These are phyloP conservation scores for Ceratosolen fusciceps DNA, from an alignment of 1,140 invertebrate genomes.

Conservation along the genomic window DNA sequence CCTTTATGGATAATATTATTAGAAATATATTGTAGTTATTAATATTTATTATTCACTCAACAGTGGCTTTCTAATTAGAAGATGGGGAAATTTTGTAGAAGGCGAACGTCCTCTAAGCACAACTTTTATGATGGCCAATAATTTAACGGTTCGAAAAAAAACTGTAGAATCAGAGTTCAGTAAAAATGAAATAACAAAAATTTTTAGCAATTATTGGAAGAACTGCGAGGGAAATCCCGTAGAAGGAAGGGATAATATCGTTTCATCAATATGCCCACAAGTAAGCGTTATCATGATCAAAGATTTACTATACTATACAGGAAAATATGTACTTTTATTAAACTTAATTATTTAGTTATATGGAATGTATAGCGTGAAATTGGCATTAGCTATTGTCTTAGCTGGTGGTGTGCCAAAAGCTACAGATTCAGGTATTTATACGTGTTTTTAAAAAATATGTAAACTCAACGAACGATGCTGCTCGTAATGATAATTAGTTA, in stretches of 20 bases:
- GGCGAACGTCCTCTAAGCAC: conserved; percentile 76
- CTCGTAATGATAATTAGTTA: neutral
- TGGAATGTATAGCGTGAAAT: conserved; percentile 89
- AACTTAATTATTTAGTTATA: conserved; percentile 78
- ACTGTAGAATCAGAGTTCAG: conserved; percentile 61
- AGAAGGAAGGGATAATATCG: conserved; percentile 82
- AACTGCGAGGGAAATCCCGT: conserved; percentile 76
- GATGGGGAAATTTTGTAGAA: conserved; percentile 77
- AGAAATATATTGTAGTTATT: conserved; percentile 9
- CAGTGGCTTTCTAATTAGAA: conserved; percentile 83
- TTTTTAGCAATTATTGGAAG: conserved; percentile 85
- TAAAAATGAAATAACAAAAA: conserved; percentile 76
- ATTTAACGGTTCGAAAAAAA: conserved; percentile 62
- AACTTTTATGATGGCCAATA: conserved; percentile 64
- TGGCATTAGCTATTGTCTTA: conserved; percentile 83
- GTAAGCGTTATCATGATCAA: conserved; percentile 71
- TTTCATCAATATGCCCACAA: conserved; percentile 88
- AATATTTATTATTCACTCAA: conserved; percentile 53
- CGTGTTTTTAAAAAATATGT: neutral
- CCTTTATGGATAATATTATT: neutral
- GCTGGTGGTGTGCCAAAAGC: conserved; percentile 79
- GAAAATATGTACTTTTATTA: neutral
- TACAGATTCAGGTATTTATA: conserved; percentile 69
- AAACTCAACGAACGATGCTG: neutral
- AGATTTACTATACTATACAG: too few species aligned